Base-by-base conservation (phyloP, 1,140 invertebrate genomes). In the Homarus americanus region DNA sequence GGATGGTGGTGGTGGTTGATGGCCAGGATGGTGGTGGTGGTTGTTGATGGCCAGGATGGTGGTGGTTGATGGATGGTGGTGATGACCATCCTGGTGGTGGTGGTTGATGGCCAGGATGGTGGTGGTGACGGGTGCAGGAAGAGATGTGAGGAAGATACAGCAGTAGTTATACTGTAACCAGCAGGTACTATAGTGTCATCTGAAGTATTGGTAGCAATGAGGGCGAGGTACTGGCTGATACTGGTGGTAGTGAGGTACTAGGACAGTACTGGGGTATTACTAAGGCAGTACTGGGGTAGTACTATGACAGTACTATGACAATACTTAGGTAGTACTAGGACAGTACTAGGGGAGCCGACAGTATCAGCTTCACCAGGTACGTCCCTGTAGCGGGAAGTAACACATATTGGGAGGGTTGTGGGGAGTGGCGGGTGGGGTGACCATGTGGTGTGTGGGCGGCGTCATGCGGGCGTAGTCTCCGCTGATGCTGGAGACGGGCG, bases 321-420 rank as follows among this genome's bases (percentile, higher is more conserved):
- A 7, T 24, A 32, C 36, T 75, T 34, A 34, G 72, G 28, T n/a
- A 44, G 73, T 24, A 76, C 40, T 44, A 15, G 15, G 40, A 0
- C n/a, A 53, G 17, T 15, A 82, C 36, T 44, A 85, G 66, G 78
- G 24, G 41, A 36, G 32, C n/a, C 40, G 32, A 10, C 24, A 28
- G 17, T 24, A 0, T 3, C 9, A 40, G 9, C 15, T 80, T 91
- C 90, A 91, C 91, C 91, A 91, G 63, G 85, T 91, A 63, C 91
- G 91, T 15, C 91, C 85, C 34, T 86, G 91, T n/a, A 91, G 85
- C 7, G 91, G 84, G 69, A 91, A 88, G 91, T 91, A 91, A 44
- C 85, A 91, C 87, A 89, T 89, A 24, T 89, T 89, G 58, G 87
- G 87, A 5, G 87, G 87, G 69, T 89, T 89, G 87, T 89, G 79